Evolutionary conservation across 1,140 invertebrate genomes (phyloP).

Genomic region (Penaeus vannamei): DNA sequence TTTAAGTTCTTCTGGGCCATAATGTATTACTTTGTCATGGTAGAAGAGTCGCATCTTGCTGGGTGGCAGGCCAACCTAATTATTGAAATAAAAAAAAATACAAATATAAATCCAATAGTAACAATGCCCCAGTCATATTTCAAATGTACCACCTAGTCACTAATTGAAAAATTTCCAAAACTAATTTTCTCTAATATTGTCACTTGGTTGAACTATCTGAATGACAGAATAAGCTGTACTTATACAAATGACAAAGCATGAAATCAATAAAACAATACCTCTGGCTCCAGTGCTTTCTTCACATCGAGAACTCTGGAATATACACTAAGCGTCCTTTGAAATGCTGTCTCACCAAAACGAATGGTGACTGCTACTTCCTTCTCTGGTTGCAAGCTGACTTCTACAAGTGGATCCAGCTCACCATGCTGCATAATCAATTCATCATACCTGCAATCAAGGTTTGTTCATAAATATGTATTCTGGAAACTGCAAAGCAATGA

Average conservation of each 20-base stretch:
- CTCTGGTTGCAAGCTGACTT: slow-evolving; percentile 51
- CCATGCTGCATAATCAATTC: slow-evolving; percentile 51
- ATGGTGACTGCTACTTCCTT: slow-evolving; percentile 53
- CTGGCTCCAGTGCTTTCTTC: slow-evolving; percentile 65
- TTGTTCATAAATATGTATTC: too few species aligned
- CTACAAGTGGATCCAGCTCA: slow-evolving; percentile 48
- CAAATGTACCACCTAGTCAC: too few species aligned
- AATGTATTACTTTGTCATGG: slow-evolving; percentile 70
- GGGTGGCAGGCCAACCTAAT: slow-evolving; percentile 69
- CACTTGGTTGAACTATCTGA: background rate
- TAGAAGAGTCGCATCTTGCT: slow-evolving; percentile 71
- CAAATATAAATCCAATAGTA: too few species aligned
- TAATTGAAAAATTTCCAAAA: too few species aligned
- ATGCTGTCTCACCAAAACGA: slow-evolving; percentile 49
- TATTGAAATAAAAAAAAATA: background rate
- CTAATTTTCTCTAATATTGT: too few species aligned
- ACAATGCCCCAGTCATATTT: too few species aligned
- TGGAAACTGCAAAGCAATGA: too few species aligned
- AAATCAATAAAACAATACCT: slow-evolving; percentile 38
- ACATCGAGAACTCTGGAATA: slow-evolving; percentile 64
- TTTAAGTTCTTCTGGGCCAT: slow-evolving; percentile 70
- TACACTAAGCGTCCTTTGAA: slow-evolving; percentile 60
- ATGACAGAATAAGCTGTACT: background rate
- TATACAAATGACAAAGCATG: background rate
- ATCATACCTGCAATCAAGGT: slow-evolving; percentile 31